phyloP scores from a whole-genome alignment of 2,113 vertebrate species.

The Cepphus grylle region DNA sequence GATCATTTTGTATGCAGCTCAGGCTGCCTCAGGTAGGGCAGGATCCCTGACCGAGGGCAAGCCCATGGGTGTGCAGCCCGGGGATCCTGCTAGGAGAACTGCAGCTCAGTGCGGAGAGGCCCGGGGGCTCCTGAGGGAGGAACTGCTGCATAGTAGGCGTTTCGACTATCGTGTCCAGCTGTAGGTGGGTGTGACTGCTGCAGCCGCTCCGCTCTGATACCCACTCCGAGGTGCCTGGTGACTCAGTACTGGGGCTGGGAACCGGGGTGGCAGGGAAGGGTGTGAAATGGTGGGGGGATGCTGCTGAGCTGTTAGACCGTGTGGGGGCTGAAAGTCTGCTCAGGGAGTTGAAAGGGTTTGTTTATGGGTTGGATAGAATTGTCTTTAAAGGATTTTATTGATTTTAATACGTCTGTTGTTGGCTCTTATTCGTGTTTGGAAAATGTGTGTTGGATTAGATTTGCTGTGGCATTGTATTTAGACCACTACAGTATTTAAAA shows the following conservation, averaged over 20 bases:
- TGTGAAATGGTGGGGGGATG: background rate
- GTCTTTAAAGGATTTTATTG: background rate
- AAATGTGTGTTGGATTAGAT: background rate
- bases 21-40: background rate
- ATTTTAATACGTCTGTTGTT: background rate
- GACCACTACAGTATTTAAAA: background rate
- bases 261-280: background rate
- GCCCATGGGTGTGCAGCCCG: background rate
- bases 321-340: background rate
- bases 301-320: background rate
- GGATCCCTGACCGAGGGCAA: background rate
- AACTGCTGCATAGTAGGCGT: accelerated
- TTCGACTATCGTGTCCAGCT: background rate
- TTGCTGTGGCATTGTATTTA: background rate
- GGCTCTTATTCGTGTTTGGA: background rate
- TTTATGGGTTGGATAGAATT: background rate
- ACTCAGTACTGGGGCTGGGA: background rate
- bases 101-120: accelerated
- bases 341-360: background rate
- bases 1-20: background rate
- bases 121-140: background rate
- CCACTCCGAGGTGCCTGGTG: accelerated
- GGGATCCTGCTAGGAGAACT: background rate
- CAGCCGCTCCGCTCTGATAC: background rate
- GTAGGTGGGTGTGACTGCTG: background rate